phyloP scores from a whole-genome alignment of 2,888 invertebrate species.

The Parnassius glacialis region DNA sequence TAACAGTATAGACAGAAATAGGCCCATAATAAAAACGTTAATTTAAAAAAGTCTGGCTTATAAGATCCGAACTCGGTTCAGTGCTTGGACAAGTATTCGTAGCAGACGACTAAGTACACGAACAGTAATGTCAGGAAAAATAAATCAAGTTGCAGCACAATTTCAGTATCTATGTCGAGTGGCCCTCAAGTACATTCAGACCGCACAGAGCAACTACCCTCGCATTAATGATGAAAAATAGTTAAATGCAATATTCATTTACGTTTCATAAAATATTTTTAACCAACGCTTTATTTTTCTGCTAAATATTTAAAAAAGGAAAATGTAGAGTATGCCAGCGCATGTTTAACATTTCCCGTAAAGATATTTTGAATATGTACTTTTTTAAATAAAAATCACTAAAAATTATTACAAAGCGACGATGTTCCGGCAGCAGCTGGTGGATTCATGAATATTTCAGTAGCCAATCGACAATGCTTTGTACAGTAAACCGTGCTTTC shows the following conservation, averaged over 20 bases:
- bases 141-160: neutral
- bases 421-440: neutral
- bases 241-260: neutral
- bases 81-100: neutral
- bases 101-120: neutral
- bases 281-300: neutral
- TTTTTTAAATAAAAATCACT: neutral
- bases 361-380: neutral
- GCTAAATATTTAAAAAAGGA: neutral
- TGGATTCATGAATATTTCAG: too few species aligned
- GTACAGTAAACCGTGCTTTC: too few species aligned
- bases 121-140: too few species aligned
- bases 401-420: too few species aligned
- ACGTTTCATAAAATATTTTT: neutral
- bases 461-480: too few species aligned
- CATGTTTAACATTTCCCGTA: neutral
- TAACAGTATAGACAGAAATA: too few species aligned
- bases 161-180: constrained; percentile 13
- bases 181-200: neutral
- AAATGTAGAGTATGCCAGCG: neutral
- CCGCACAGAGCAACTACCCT: neutral
- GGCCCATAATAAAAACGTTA: too few species aligned
- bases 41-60: too few species aligned
- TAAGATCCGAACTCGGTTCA: too few species aligned
- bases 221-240: neutral